Evolutionary conservation across 2,888 invertebrate species (phyloP), one percentile per base, ranked within the genome.

Genomic region (Campaea margaritaria): DNA sequence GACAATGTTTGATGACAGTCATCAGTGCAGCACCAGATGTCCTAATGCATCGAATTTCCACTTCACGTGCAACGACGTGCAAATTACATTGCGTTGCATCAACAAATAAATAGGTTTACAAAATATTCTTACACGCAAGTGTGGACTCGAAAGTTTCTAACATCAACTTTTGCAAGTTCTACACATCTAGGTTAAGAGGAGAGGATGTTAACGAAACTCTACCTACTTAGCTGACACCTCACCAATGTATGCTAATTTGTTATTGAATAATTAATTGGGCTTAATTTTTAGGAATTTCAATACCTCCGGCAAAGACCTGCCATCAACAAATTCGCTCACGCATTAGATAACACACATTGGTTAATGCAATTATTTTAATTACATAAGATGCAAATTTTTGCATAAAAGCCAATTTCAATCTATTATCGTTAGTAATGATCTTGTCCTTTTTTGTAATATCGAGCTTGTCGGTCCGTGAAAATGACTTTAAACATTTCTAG

Each of bases 21-120:
- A 59, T 53, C 49, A 48, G 28, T 5, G 48, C 31, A 44, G 5
- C 47, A 41, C 38, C 11, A 47, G 3, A 39, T 43, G 28, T 42
- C 31, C 28, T 52, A 51, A 53, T 49, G 39, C 52, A 59, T 31
- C 39, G 27, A 28, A 59, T 50, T 54, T 47, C 31, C 46, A 39
- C 47, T 52, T 42, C 42, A 48, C 11, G 44, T 39, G 52, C 27
- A 58, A 47, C 36, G 56, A 45, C 54, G 36, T 44, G 58, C 58
- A 62, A 57, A 57, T 55, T 39, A 48, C 47, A 53, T 39, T 13
- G 48, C 14, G 36, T 62, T 62, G 58, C 58, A 58, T 50, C 38
- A 58, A n/a, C 44, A 48, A 44, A 52, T 47, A 51, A 43, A 44
- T 5, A 11, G 12, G 41, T 14, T 31, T 31, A 1, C 31, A 31